Base-by-base conservation (phyloP, 2,113 vertebrate genomes). In the Heteronetta atricapilla region DNA sequence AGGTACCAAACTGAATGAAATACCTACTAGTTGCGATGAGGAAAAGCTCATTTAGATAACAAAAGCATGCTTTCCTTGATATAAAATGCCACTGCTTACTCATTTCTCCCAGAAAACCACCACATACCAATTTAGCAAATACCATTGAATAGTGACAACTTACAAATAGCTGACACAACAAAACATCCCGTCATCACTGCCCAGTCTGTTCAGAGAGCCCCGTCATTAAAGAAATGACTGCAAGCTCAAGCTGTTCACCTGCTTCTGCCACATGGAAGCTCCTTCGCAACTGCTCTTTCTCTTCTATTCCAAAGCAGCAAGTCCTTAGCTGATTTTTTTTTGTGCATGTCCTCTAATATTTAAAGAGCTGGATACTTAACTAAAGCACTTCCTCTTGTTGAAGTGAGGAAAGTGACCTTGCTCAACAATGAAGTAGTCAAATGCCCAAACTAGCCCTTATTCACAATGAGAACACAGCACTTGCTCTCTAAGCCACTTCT, bases 401-500 rank as follows among this genome's bases (percentile, higher is more conserved):
- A 90, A 96, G 80, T 92, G 66, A 58, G 22, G 20, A 34, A 50
- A 78, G 88, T 90, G 95, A 96, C 89, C 86, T 95, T 89, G 19
- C 73, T 87, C 90, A 83, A 96, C 89, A 94, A 88, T 0, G 50
- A 52, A 77, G 53, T 20, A 87, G 73, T 40, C 89, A 89, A 88
- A 95, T 23, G 53, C 79, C 93, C 89, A 77, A 81, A 93, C 83
- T 21, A 83, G 83, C 86, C 90, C 74, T 89, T 40, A 48, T 13
- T 88, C 70, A 90, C 64, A 69, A 42, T 6, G 67, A 94, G 79
- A 36, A 42, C 56, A 38, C 8, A 74, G 87, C 91, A 88, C 96
- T 96, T 91, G 79, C 91, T 95, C 90, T 82, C 90, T 83, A 56
- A 95, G 89, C 80, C 94, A 90, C 92, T 94, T 92, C 90, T 90